Evolutionary conservation across 2,888 invertebrate species (phyloP), one percentile per base, ranked within the genome.

Genomic region (Ophion slaviceki): DNA sequence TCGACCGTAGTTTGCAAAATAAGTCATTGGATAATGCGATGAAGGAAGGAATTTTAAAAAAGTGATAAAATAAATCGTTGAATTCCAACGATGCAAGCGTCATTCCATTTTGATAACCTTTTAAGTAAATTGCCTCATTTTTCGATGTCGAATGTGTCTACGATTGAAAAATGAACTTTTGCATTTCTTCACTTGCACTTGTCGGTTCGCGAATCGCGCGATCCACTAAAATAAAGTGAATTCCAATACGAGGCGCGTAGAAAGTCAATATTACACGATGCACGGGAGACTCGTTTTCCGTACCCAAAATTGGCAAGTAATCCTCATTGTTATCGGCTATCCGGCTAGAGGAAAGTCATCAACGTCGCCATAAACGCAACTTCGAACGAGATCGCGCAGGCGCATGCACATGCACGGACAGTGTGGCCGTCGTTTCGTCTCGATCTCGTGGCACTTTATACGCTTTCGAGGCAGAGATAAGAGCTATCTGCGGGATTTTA

Each of bases 301-400:
- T 59, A 2, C 57, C 17, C 14, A 53, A 77, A 67, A 68, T 40
- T 66, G 20, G 36, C 24, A 24, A 40, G 53, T 24, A 68, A 59
- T 68, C 24, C 24, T 67, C 40, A 77, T 67, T 40, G 77, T 57
- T 40, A 24, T 20, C 36, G 57, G 36, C 5, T 8, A 59, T 57
- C 68, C 40, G 53, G 57, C 57, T 20, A 8, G 20, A 36, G n/a
- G 40, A 28, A 11, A 61, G 40, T 66, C 78, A 68, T 78, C 20
- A 5, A 59, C 17, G n/a, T 59, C 2, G 32, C 36, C 36, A n/a
- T 5, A 66, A 76, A 8, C 24, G 8, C 28, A 28, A 24, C 28
- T 79, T 47, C 47, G 32, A 70, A 79, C 61, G 45, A 45, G 20
- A 7, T 62, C n/a, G 57, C 11, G n/a, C 28, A 53, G 7, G 17